Conservation (phyloP, 2,113 vertebrate species). For the Eulemur macaco region DNA sequence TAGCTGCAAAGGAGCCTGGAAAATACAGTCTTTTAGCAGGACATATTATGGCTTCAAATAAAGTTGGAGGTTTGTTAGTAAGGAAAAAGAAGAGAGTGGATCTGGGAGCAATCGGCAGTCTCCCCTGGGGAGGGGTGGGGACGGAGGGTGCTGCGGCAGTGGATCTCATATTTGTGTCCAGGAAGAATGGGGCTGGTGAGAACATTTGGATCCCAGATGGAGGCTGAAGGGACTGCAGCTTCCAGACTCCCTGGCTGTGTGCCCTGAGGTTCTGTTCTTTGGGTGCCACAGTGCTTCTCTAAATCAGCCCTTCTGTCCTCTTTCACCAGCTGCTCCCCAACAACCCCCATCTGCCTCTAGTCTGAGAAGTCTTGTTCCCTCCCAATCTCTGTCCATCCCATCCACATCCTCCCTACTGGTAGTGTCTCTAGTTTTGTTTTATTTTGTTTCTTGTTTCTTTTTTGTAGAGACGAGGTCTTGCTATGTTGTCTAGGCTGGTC, state of each 20-base stretch:
- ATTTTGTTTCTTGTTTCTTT: background rate
- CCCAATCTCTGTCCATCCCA: background rate
- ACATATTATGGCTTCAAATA: background rate
- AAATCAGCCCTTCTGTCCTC: background rate
- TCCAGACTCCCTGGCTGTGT: conserved; percentile 6
- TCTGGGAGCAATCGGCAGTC: background rate
- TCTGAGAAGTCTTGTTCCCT: background rate
- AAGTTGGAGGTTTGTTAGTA: conserved; percentile 22
- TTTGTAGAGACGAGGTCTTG: too few relatives aligned
- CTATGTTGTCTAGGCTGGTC: too few relatives aligned
- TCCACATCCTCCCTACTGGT: background rate
- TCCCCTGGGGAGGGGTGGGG: background rate
- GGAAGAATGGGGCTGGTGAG: background rate
- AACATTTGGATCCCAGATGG: background rate
- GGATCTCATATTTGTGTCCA: background rate
- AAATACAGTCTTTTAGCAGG: background rate
- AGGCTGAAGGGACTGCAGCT: background rate
- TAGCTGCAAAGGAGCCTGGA: background rate
- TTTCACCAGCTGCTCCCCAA: background rate
- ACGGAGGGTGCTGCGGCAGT: background rate
- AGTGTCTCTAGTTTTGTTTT: background rate
- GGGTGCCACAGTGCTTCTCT: background rate
- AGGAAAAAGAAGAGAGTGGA: background rate
- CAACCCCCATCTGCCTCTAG: background rate
- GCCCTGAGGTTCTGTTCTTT: background rate